Base-by-base conservation (phyloP, 2,797 vertebrate genomes). In the Oophaga sylvatica region DNA sequence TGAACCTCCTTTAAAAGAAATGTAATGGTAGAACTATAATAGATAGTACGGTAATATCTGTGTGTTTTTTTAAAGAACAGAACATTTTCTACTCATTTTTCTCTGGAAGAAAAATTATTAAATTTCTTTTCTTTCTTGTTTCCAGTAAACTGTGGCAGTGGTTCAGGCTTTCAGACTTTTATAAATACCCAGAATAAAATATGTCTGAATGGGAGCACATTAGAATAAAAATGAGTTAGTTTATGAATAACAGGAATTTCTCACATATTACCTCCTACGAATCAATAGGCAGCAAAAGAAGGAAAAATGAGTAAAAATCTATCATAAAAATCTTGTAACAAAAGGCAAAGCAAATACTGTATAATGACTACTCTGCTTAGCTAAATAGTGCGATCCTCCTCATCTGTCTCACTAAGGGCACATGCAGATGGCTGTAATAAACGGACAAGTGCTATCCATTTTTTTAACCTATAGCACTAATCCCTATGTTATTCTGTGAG, bases 191-290 rank as follows among this genome's bases (percentile, higher is more conserved):
- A 48, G 31, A 41, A 41, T 2, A 13, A 70, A 1, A 70, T 17
- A 70, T 6, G 70, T 1, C 70, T 71, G 31, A 71, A 71, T 41
- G 35, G 15, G 15, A 41, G 31, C 31, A 20, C 31, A 35, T 75
- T 75, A 7, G 9, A 75, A 41, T 22, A 22, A 78, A 8, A 57
- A 22, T 45, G 31, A 29, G 35, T 31, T 70, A 57, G 68, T 56
- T 82, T 68, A 71, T 77, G 75, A 85, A 85, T 85, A 48, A 19
- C 26, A 65, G 60, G 45, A 41, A 80, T 80, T 31, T 80, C 77
- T 80, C 77, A 86, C 20, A 71, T 31, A 79, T 82, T 70, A 83
- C 15, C 70, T 77, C 81, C 62, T 83, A 57, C 48, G 68, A 79
- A 79, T 83, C 48, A 75, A 87, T 77, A 77, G 19, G 10, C 63